phyloP scores from a whole-genome alignment of 2,797 vertebrate genomes.

The Brachymystax lenok region DNA sequence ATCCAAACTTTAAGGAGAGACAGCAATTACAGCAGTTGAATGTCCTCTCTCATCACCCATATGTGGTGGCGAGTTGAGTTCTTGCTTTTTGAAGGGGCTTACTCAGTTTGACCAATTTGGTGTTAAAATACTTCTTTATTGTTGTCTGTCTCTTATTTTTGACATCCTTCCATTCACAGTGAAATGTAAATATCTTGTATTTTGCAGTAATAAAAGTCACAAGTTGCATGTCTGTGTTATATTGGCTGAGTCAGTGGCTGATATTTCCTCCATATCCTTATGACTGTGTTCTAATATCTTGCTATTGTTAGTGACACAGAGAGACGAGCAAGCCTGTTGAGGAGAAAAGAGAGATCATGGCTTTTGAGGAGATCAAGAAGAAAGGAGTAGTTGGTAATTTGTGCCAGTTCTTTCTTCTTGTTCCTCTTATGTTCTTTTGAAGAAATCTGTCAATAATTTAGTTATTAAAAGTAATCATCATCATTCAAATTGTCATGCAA shows the following conservation, averaged over 20 bases:
- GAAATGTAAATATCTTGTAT: background rate
- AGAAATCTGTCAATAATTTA: background rate
- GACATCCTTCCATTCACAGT: background rate
- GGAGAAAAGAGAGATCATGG: constrained; percentile 56
- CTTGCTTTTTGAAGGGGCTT: background rate
- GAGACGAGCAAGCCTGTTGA: constrained; percentile 21
- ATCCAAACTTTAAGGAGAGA: background rate
- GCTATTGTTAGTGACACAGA: constrained; percentile 39
- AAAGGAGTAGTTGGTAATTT: constrained; percentile 71
- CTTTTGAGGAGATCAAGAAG: constrained; percentile 78
- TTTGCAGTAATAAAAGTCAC: background rate
- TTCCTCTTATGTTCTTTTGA: background rate
- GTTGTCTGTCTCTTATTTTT: constrained; percentile 7
- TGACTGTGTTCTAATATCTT: constrained; percentile 33
- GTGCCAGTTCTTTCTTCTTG: background rate
- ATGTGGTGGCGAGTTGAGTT: background rate
- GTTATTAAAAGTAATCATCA: background rate
- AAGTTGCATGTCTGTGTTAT: background rate
- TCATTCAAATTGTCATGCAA: background rate
- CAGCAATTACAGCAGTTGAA: background rate
- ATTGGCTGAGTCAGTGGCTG: background rate
- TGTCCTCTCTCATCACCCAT: background rate
- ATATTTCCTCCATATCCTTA: background rate
- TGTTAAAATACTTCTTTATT: background rate
- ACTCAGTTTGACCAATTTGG: background rate